phyloP scores from a whole-genome alignment of 2,888 invertebrate genomes.

The Cephus runcator region DNA sequence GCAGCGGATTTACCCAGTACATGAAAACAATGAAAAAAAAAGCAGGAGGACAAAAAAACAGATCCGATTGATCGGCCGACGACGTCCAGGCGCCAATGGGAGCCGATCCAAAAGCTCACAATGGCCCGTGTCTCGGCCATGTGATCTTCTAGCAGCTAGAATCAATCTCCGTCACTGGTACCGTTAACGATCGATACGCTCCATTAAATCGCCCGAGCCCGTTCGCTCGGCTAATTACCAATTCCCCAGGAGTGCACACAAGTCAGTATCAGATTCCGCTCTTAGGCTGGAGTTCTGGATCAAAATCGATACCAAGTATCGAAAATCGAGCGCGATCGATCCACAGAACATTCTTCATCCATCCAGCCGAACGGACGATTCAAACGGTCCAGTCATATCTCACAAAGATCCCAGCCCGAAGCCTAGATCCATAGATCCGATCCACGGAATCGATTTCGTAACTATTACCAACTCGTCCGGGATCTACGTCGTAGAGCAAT shows the following conservation, averaged over 20 bases:
- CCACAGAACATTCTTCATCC: background rate
- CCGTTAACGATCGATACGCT: slow-evolving; percentile 56
- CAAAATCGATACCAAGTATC: background rate
- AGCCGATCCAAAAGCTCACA: background rate
- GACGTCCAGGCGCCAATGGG: background rate
- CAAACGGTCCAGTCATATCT: background rate
- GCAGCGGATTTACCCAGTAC: background rate
- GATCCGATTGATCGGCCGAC: slow-evolving; percentile 14
- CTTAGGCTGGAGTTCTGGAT: background rate
- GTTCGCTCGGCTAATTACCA: background rate
- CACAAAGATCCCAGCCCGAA: background rate
- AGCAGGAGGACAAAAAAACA: background rate
- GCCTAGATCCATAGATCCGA: background rate
- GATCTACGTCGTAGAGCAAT: background rate
- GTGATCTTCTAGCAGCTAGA: background rate
- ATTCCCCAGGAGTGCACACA: background rate
- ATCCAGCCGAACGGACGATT: background rate
- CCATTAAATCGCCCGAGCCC: slow-evolving; percentile 38
- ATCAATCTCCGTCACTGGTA: slow-evolving; percentile 28
- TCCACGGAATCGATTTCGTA: background rate
- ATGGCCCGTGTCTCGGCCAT: background rate
- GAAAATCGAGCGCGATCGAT: background rate
- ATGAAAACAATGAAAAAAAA: background rate
- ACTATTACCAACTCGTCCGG: background rate
- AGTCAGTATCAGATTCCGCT: background rate